phyloP scores from a whole-genome alignment of 2,888 invertebrate species.

The Meta bourneti region DNA sequence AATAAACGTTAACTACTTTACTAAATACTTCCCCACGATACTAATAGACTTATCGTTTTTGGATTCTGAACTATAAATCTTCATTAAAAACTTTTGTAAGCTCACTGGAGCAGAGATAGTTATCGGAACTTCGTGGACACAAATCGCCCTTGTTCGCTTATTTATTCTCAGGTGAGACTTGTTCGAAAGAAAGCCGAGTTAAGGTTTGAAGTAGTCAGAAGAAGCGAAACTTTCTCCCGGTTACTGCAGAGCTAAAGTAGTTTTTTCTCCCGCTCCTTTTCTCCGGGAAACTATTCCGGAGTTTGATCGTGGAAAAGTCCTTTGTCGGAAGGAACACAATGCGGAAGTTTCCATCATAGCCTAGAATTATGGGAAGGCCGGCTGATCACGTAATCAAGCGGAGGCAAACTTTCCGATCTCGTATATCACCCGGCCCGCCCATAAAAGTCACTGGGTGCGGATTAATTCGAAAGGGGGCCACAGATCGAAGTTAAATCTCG shows the following conservation, averaged over 20 bases:
- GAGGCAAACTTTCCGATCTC: constrained; percentile 73
- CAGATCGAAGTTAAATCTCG: constrained; percentile 72
- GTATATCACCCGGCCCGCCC: constrained; percentile 68
- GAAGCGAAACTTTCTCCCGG: constrained; percentile 37
- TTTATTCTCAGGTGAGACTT: too few species aligned
- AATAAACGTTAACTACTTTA: too few species aligned
- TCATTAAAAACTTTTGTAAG: too few species aligned
- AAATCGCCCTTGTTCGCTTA: too few species aligned
- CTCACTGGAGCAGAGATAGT: too few species aligned
- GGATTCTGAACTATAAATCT: too few species aligned
- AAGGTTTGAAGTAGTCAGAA: neutral
- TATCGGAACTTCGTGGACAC: too few species aligned
- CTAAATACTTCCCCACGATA: too few species aligned
- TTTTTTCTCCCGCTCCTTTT: constrained; percentile 46
- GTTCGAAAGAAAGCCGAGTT: neutral
- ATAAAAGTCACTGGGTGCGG: constrained; percentile 71
- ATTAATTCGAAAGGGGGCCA: constrained; percentile 60
- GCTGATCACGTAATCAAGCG: constrained; percentile 74
- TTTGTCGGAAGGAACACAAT: constrained; percentile 58
- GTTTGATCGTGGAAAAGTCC: constrained; percentile 63
- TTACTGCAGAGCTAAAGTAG: constrained; percentile 39
- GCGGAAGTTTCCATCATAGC: constrained; percentile 44
- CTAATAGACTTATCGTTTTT: too few species aligned
- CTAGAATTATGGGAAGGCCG: constrained; percentile 69
- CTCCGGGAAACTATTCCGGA: constrained; percentile 35